A percentile compares a stretch with the other conserved stretches of the same genome.
These are phyloP conservation scores for Gambusia yucatana DNA, from an alignment of 2,797 vertebrate genomes.

Conservation along the genomic window DNA sequence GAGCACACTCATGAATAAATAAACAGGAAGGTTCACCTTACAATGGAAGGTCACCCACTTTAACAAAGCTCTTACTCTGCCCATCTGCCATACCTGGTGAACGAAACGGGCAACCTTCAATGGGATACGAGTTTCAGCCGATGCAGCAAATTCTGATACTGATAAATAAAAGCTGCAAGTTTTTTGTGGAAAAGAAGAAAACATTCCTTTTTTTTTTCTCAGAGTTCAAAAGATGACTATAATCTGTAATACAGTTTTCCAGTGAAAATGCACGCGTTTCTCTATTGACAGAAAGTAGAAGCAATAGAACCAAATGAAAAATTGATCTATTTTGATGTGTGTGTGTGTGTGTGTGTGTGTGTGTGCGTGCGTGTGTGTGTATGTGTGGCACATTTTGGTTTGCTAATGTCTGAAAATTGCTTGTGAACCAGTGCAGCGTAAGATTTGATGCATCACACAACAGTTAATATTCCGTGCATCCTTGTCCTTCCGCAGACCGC, in stretches of 20 bases:
- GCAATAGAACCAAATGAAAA: neutral
- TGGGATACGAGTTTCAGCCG: neutral
- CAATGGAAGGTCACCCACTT: neutral
- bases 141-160: neutral
- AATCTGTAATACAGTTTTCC: neutral
- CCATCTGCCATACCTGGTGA: neutral
- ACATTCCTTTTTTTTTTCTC: neutral
- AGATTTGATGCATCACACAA: no score
- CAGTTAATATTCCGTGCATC: slow-evolving; percentile 9
- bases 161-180: neutral
- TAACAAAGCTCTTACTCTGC: neutral
- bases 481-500: slow-evolving; percentile 76
- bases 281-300: neutral
- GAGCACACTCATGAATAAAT: neutral
- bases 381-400: neutral
- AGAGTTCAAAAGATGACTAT: neutral
- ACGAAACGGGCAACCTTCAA: neutral
- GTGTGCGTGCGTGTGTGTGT: neutral
- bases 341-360: neutral
- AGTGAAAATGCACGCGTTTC: neutral
- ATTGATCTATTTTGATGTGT: neutral
- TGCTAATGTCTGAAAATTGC: neutral
- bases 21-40: neutral
- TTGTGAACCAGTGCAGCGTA: neutral
- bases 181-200: neutral